These are phyloP conservation scores for Tauraco hartlaubi DNA, from an alignment of 2,797 vertebrate genomes.

Conservation along the genomic window DNA sequence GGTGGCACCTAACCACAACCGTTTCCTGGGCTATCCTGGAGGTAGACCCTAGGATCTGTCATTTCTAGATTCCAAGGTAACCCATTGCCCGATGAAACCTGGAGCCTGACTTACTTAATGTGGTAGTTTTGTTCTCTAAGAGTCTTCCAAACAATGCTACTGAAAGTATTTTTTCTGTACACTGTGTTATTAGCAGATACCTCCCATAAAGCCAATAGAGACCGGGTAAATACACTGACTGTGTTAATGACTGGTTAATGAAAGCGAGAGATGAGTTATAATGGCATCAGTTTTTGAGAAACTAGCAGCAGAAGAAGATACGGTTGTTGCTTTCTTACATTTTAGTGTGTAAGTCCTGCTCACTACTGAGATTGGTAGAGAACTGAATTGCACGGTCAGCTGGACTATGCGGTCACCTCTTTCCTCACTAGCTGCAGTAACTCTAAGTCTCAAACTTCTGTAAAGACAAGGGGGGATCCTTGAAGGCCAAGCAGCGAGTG, in stretches of 20 bases:
- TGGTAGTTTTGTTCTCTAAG: background rate
- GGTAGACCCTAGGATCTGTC: background rate
- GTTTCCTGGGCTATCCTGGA: background rate
- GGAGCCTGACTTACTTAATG: background rate
- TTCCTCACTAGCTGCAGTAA: background rate
- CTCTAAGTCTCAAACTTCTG: background rate
- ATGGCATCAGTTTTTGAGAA: background rate
- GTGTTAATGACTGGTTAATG: background rate
- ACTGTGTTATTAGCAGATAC: background rate
- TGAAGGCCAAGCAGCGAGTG: background rate
- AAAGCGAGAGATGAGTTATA: background rate
- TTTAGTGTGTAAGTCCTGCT: background rate
- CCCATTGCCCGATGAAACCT: accelerated
- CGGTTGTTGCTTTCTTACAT: background rate
- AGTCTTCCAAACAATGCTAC: background rate
- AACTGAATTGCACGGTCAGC: background rate
- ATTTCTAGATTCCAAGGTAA: background rate
- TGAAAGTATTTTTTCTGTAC: background rate
- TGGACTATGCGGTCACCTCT: background rate
- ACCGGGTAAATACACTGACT: background rate
- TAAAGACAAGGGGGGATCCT: background rate
- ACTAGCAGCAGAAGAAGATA: background rate
- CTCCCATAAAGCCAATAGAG: conserved; percentile 24
- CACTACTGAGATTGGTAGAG: background rate
- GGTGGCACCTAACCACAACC: background rate